Conservation (phyloP, 1,140 invertebrate genomes). For the Microplitis demolitor region DNA sequence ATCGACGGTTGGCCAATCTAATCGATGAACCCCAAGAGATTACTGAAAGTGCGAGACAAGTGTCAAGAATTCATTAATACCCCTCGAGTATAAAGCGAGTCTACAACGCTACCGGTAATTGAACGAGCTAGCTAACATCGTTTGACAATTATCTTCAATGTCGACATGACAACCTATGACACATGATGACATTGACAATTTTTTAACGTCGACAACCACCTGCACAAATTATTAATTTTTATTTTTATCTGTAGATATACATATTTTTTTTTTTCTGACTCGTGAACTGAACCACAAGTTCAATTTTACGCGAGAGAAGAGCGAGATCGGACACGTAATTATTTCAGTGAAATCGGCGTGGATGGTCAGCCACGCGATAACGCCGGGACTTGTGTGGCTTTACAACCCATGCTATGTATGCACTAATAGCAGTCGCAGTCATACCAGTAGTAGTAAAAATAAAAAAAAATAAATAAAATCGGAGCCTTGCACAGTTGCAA, state of each 20-base stretch:
- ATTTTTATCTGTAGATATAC: too few species aligned
- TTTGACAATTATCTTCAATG: not conserved
- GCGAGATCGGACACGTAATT: slow-evolving; percentile 4
- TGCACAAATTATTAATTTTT: too few species aligned
- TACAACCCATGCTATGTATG: not conserved
- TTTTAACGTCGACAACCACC: too few species aligned
- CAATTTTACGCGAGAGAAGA: slow-evolving; percentile 1
- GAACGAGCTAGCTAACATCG: not conserved
- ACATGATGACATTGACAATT: too few species aligned
- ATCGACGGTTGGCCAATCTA: not conserved
- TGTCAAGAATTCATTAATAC: too few species aligned
- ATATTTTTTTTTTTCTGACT: too few species aligned
- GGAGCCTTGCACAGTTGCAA: not conserved
- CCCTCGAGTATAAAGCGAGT: too few species aligned
- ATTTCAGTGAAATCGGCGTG: slow-evolving; percentile 4
- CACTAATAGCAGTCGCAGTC: not conserved
- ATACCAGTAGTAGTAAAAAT: not conserved
- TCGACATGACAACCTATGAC: not conserved
- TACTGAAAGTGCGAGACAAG: not conserved
- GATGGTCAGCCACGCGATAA: slow-evolving; percentile 4
- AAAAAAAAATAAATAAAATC: not conserved
- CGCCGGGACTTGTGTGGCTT: not conserved
- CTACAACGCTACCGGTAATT: too few species aligned
- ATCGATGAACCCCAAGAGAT: not conserved
- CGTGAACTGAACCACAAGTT: not conserved